These are phyloP conservation scores for Meiosimyza platycephala DNA, from an alignment of 2,888 invertebrate species.

Conservation along the genomic window DNA sequence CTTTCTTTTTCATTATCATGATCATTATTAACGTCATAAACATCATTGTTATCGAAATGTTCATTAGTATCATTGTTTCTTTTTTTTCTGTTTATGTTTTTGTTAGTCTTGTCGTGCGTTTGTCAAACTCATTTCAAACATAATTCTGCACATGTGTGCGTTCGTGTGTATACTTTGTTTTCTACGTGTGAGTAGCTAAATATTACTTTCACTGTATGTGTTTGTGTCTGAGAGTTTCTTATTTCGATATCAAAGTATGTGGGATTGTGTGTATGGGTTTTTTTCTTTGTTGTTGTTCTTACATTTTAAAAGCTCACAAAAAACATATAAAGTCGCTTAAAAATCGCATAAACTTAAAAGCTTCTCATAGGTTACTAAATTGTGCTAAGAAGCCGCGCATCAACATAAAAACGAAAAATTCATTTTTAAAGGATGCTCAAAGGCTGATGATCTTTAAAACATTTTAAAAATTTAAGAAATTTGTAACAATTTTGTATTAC, in stretches of 20 bases:
- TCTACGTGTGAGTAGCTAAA: background rate
- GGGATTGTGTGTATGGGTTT: background rate
- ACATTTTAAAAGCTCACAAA: background rate
- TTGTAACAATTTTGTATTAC: no score
- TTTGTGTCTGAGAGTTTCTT: background rate
- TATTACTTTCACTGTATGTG: background rate
- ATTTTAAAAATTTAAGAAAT: no score
- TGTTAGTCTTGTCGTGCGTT: background rate
- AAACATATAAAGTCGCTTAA: slow-evolving; percentile 20
- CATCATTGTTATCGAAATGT: no score
- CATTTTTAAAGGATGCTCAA: no score
- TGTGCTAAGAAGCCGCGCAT: no score
- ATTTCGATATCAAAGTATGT: no score
- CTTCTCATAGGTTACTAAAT: background rate
- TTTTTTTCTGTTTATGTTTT: background rate
- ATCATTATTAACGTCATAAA: no score
- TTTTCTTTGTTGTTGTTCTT: slow-evolving; percentile 1
- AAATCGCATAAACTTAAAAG: slow-evolving; percentile 14
- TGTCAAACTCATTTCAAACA: background rate
- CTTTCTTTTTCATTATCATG: no score
- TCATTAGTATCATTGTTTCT: background rate
- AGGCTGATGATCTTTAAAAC: no score
- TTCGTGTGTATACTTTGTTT: background rate
- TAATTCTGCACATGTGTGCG: background rate
- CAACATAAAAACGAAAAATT: no score